Percentiles rank a stretch among this genome's conserved stretches.
Conservation (phyloP, 2,888 invertebrate genomes). For the Schizaphis graminum region DNA sequence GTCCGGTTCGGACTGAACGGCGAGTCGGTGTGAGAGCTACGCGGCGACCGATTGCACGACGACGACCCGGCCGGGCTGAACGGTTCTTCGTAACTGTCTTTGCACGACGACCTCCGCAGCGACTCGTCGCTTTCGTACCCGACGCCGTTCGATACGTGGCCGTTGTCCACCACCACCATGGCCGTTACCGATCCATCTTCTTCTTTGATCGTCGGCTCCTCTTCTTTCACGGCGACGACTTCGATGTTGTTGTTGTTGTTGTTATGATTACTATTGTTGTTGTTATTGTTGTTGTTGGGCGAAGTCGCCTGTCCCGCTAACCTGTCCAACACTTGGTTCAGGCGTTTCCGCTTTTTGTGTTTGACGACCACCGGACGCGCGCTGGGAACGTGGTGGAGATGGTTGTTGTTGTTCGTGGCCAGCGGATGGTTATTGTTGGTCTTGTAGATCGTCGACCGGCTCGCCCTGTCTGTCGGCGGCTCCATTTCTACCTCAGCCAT, state of each 20-base stretch:
- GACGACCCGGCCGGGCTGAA: slow-evolving; percentile 75
- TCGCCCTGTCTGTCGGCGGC: slow-evolving; percentile 68
- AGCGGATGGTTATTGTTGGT: slow-evolving; percentile 77
- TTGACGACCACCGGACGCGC: slow-evolving; percentile 71
- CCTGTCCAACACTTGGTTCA: slow-evolving; percentile 86
- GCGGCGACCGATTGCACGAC: slow-evolving; percentile 74
- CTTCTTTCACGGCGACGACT: slow-evolving; percentile 57
- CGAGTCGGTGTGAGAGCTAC: slow-evolving; percentile 74
- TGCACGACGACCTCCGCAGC: slow-evolving; percentile 70
- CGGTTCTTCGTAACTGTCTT: slow-evolving; percentile 75
- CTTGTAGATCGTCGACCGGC: slow-evolving; percentile 67
- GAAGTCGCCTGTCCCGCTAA: slow-evolving; percentile 73
- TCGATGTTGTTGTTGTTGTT: slow-evolving; percentile 69
- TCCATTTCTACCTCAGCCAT: slow-evolving; percentile 75
- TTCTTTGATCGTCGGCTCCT: slow-evolving; percentile 67
- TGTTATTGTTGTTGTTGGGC: slow-evolving; percentile 72
- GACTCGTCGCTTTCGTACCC: slow-evolving; percentile 69
- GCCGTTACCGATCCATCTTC: slow-evolving; percentile 69
- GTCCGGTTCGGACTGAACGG: slow-evolving; percentile 75
- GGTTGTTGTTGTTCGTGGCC: slow-evolving; percentile 77
- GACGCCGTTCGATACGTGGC: slow-evolving; percentile 71
- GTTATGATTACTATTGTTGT: slow-evolving; percentile 72
- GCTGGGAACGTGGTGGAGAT: slow-evolving; percentile 75
- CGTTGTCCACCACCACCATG: slow-evolving; percentile 59
- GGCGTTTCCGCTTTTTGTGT: slow-evolving; percentile 82